phyloP scores from a whole-genome alignment of 2,888 invertebrate genomes.

The Eudasyphora cyanicolor region DNA sequence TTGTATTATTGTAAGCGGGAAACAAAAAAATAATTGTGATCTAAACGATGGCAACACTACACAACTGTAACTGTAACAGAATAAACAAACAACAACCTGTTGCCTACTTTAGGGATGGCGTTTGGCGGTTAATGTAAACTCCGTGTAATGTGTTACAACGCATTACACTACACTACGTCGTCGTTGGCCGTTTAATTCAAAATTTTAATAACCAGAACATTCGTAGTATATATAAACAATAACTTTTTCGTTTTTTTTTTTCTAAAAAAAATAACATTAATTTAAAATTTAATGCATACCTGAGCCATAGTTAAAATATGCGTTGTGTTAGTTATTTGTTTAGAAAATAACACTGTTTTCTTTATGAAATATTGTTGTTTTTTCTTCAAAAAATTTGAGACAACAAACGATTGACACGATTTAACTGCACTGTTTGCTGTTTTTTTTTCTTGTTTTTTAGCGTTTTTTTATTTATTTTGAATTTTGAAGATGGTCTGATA shows the following conservation, averaged over 20 bases:
- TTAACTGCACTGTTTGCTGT: not conserved
- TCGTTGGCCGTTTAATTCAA: not conserved
- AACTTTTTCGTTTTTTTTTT: not conserved
- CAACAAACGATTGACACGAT: not conserved
- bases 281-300: conserved; percentile 44
- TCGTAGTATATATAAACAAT: too few relatives aligned
- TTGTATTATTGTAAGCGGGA: too few relatives aligned
- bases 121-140: not conserved
- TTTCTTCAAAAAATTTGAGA: not conserved
- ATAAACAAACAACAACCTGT: conserved; percentile 41
- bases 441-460: not conserved
- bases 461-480: conserved; percentile 3
- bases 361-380: not conserved
- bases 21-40: too few relatives aligned
- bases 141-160: conserved; percentile 34
- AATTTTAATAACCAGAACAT: too few relatives aligned
- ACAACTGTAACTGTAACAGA: not conserved
- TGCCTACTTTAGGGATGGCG: conserved; percentile 55
- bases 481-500: too few relatives aligned
- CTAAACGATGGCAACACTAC: not conserved
- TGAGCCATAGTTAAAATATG: conserved; percentile 37
- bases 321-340: not conserved
- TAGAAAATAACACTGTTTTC: not conserved
- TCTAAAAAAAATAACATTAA: not conserved
- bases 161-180: not conserved